Evolutionary conservation across 2,888 invertebrate genomes (phyloP).

Genomic region (Epinotia nisella): DNA sequence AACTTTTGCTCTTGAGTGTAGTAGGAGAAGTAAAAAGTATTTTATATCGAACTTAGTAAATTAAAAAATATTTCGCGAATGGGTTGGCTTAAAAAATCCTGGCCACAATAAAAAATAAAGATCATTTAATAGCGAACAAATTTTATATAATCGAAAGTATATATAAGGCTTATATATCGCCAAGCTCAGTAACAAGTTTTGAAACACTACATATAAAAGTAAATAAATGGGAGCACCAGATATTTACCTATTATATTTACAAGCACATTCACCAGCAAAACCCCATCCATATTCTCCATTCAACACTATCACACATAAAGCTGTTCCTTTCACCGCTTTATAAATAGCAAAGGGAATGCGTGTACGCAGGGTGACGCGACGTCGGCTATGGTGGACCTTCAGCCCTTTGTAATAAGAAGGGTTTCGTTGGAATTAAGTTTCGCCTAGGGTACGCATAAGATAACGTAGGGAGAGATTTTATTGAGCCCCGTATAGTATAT

Average conservation of each 20-base stretch:
- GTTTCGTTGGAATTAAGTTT: background rate
- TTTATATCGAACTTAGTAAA: too few species aligned
- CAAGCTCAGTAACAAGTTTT: too few species aligned
- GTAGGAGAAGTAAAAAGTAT: too few species aligned
- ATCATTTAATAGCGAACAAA: too few species aligned
- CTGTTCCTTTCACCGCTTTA: conserved; percentile 68
- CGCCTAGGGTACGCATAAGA: conserved; percentile 46
- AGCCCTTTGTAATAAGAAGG: conserved; percentile 4
- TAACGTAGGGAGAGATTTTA: conserved; percentile 64
- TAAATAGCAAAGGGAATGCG: conserved; percentile 75
- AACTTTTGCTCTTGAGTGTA: too few species aligned
- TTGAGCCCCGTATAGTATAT: conserved; percentile 63
- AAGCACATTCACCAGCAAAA: conserved; percentile 5
- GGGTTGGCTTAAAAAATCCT: too few species aligned
- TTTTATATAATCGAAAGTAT: too few species aligned
- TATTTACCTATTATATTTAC: conserved; percentile 6
- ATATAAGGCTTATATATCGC: too few species aligned
- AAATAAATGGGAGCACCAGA: background rate
- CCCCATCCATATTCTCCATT: conserved; percentile 64
- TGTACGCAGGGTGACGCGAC: conserved; percentile 51
- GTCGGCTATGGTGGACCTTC: background rate
- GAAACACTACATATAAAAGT: too few species aligned
- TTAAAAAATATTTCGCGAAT: too few species aligned
- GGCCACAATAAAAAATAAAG: too few species aligned
- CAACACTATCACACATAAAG: conserved; percentile 68